phyloP scores from a whole-genome alignment of 1,140 invertebrate species.

The Drusus annulatus region DNA sequence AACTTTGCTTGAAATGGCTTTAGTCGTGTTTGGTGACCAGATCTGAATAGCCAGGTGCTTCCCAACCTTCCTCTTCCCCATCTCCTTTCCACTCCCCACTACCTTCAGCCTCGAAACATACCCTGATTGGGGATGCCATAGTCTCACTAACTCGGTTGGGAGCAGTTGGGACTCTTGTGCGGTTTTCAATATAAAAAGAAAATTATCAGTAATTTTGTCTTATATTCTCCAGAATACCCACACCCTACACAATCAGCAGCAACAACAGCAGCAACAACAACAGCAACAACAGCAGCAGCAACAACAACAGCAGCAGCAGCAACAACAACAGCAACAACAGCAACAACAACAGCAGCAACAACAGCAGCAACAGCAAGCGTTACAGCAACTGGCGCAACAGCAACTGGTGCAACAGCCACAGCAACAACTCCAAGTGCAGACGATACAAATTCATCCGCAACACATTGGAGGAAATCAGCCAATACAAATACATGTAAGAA shows the following conservation, averaged over 20 bases:
- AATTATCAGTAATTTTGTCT: too few species aligned
- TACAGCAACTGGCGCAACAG: slow-evolving; percentile 61
- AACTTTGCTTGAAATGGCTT: too few species aligned
- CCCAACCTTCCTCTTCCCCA: too few species aligned
- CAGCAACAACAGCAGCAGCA: slow-evolving; percentile 63
- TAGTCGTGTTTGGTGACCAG: too few species aligned
- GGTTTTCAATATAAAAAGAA: too few species aligned
- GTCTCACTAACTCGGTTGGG: too few species aligned
- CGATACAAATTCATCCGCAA: slow-evolving; percentile 69
- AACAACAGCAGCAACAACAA: slow-evolving; percentile 59
- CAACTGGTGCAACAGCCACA: slow-evolving; percentile 65
- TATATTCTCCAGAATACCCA: slow-evolving; percentile 15
- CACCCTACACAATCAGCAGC: slow-evolving; percentile 61
- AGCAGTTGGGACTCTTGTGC: too few species aligned
- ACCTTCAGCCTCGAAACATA: too few species aligned
- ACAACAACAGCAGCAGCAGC: slow-evolving; percentile 60
- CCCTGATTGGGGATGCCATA: too few species aligned
- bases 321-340: slow-evolving; percentile 62
- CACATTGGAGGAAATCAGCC: slow-evolving; percentile 62
- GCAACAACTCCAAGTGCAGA: slow-evolving; percentile 69
- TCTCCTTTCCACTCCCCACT: too few species aligned
- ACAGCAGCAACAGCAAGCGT: slow-evolving; percentile 58
- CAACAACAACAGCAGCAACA: slow-evolving; percentile 57
- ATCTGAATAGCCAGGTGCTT: too few species aligned
- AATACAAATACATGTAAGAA: slow-evolving; percentile 69